These are phyloP conservation scores for Acanthopleura granulata DNA, from an alignment of 2,888 invertebrate species.

Conservation along the genomic window DNA sequence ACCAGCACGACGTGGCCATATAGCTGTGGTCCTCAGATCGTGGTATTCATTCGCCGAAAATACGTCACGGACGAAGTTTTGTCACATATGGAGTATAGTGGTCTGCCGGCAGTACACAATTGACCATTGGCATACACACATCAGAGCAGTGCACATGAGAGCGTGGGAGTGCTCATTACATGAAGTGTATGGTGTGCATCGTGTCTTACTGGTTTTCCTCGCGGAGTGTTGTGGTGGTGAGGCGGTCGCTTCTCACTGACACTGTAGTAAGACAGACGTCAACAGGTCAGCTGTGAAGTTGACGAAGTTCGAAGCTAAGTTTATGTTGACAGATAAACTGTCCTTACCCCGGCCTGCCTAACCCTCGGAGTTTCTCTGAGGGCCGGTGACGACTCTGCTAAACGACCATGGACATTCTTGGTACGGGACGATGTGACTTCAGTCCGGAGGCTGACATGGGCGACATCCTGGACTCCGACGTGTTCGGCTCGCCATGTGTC, in stretches of 20 bases:
- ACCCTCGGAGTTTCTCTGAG: slow-evolving; percentile 20
- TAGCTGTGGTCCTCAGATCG: neutral
- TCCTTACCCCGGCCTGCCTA: neutral
- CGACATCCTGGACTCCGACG: slow-evolving; percentile 58
- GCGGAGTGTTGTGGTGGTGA: slow-evolving; percentile 6
- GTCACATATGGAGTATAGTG: no score
- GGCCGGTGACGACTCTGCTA: slow-evolving; percentile 15
- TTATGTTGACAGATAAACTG: neutral
- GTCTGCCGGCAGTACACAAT: no score
- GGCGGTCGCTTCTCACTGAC: neutral
- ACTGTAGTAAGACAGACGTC: no score
- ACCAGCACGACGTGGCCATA: neutral
- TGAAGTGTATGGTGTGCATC: neutral
- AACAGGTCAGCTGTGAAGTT: no score
- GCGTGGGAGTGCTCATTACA: no score
- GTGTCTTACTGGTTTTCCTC: neutral
- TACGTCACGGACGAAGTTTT: no score
- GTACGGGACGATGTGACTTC: neutral
- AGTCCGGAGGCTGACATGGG: slow-evolving; percentile 40
- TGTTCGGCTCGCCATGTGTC: slow-evolving; percentile 45
- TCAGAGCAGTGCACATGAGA: no score
- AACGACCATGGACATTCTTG: slow-evolving; percentile 61
- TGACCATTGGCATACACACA: no score
- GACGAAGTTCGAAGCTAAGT: neutral
- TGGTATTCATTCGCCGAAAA: slow-evolving; percentile 4